Evolutionary conservation across 2,888 invertebrate species (phyloP).

Genomic region (Ctenicera cuprea): DNA sequence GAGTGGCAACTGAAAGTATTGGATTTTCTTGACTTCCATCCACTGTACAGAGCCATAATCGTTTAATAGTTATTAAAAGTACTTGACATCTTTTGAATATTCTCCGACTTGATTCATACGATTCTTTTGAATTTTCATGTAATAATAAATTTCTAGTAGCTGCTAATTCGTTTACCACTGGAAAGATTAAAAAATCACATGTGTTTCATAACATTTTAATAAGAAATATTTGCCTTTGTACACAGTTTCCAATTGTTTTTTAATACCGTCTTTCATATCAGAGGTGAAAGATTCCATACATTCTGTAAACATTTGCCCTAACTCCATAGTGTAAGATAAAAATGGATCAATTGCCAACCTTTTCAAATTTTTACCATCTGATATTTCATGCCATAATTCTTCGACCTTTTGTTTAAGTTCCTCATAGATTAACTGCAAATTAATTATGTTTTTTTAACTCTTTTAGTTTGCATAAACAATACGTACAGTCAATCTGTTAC

Average conservation of each 20-base stretch:
- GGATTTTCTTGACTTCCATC: constrained; percentile 7
- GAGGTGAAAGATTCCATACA: constrained; percentile 54
- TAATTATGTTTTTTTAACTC: constrained; percentile 12
- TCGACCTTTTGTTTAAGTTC: constrained; percentile 50
- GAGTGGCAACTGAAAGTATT: constrained; percentile 2
- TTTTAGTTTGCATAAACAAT: too few relatives aligned
- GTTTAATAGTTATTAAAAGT: constrained; percentile 59
- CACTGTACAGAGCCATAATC: constrained; percentile 56
- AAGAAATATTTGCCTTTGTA: constrained; percentile 55
- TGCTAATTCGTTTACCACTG: constrained; percentile 64
- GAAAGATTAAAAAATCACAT: constrained; percentile 3
- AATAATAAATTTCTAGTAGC: constrained; percentile 59
- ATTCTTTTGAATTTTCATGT: constrained; percentile 47
- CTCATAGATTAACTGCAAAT: constrained; percentile 61
- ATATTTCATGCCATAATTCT: constrained; percentile 47
- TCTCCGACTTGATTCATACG: constrained; percentile 53
- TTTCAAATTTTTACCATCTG: constrained; percentile 38
- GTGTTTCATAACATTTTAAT: not conserved
- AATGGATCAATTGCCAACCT: constrained; percentile 50
- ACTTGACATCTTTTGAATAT: constrained; percentile 66
- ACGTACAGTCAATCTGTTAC: too few relatives aligned
- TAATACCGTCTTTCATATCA: constrained; percentile 49
- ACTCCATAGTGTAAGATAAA: constrained; percentile 57
- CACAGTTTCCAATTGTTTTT: constrained; percentile 53
- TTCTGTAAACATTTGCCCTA: constrained; percentile 55